Evolutionary conservation across 2,113 vertebrate species (phyloP), one percentile per base, ranked within the genome.

Genomic region (Crotalus viridis): DNA sequence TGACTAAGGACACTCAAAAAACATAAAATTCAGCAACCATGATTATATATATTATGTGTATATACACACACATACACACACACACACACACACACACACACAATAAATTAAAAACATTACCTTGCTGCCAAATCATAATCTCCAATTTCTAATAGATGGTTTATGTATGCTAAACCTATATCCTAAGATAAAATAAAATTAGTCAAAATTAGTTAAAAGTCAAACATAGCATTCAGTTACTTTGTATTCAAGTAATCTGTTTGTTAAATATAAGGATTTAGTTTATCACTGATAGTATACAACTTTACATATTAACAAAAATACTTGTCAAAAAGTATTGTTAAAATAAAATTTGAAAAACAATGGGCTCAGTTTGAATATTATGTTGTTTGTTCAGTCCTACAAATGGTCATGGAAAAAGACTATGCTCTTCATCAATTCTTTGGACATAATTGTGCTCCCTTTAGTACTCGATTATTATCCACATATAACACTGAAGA

Each of bases 121-220:
- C 99, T 98, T 48, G 99, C 99, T 93, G 99, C 99, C 22, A 96
- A 94, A 93, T 99, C 98, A 51, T 99, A 99, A 22, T 99, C 99
- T 94, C 98, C 97, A 95, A 97, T 99, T 95, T 99, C 98, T 96
- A 99, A 95, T 24, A 99, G 96, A 94, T 99, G 99, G 95, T 98
- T 98, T 96, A 99, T 98, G 95, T 99, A 99, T 21, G 98, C 98
- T 97, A 99, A 98, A 43, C 99, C 99, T 46, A 99, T 99, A 93
- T 99, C 99, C 99, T 99, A 92, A 54, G 52, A 85, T 92, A 94
- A 92, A n/a, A 15, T 0, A 91, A 94, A 95, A 95, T 95, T 0
- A 21, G 74, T 5, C 86, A 95, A 89, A 91, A 92, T 61, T 21
- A 92, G 85, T 55, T 24, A 64, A n/a, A 94, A 93, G 85, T 87